Conservation (phyloP, 2,113 vertebrate genomes). For the Erythrolamprus reginae region DNA sequence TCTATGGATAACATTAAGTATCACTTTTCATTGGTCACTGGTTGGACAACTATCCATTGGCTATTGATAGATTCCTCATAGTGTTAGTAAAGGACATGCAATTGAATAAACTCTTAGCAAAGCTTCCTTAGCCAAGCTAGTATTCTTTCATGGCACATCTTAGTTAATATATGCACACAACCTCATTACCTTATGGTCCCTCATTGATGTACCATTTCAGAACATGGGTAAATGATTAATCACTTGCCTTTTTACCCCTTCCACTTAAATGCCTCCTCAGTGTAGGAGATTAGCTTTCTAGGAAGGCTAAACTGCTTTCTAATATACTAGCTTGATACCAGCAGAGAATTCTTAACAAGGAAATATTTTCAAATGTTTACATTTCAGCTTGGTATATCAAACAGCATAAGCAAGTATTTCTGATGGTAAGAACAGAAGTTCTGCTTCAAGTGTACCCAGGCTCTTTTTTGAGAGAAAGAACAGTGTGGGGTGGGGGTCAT, state of each 20-base stretch:
- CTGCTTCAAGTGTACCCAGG: neutral
- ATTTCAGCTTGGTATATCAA: neutral
- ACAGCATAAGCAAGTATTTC: neutral
- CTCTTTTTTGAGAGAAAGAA: neutral
- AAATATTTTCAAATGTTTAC: neutral
- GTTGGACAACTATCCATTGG: neutral
- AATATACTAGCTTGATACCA: neutral
- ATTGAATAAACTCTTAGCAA: neutral
- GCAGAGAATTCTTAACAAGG: neutral
- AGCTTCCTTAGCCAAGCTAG: neutral
- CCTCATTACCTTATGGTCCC: neutral
- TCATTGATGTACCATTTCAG: neutral
- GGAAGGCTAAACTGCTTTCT: neutral
- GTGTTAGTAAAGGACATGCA: neutral
- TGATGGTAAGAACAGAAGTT: neutral
- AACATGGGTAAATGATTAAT: neutral
- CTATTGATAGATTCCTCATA: neutral
- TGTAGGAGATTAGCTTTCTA: neutral
- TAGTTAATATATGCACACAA: neutral
- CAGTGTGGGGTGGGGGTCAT: neutral
- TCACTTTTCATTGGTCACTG: neutral
- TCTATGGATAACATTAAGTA: neutral
- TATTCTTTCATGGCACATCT: neutral
- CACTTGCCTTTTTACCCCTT: neutral
- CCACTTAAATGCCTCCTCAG: neutral